Conservation (phyloP, 2,888 invertebrate species). For the Flabesymbios commensalis region DNA sequence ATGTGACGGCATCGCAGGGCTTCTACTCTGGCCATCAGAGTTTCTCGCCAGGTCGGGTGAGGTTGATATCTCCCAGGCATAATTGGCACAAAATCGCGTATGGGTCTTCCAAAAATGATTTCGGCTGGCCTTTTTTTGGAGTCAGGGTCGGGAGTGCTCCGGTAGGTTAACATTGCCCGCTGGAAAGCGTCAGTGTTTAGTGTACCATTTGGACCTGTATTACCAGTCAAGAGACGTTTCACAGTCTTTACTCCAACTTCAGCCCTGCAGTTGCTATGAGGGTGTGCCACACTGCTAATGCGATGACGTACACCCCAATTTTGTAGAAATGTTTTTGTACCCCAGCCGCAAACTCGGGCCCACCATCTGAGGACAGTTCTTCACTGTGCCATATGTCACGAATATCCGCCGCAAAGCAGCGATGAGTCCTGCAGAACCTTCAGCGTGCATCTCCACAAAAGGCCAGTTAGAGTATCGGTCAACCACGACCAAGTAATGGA, state of each 20-base stretch:
- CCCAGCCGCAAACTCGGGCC: slow-evolving; percentile 36
- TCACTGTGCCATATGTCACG: no score
- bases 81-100: slow-evolving; percentile 36
- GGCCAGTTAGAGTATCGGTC: no score
- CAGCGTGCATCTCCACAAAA: no score
- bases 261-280: slow-evolving; percentile 41
- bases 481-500: slow-evolving; percentile 32
- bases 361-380: slow-evolving; percentile 39
- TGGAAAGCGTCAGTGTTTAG: slow-evolving; percentile 7
- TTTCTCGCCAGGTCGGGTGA: slow-evolving; percentile 30
- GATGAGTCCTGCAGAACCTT: no score
- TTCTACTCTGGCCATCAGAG: slow-evolving; percentile 25
- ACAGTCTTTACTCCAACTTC: slow-evolving; percentile 42
- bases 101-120: no score
- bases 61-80: slow-evolving; percentile 13
- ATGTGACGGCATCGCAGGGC: slow-evolving; percentile 39
- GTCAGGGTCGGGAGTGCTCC: slow-evolving; percentile 9
- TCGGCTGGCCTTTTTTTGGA: no score
- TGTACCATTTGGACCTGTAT: slow-evolving; percentile 27
- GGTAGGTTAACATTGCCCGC: no score
- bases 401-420: no score
- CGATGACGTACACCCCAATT: slow-evolving; percentile 40
- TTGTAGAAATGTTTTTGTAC: slow-evolving; percentile 33
- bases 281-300: slow-evolving; percentile 39
- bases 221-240: slow-evolving; percentile 39